A percentile compares a stretch with the other conserved stretches of the same genome.
Conservation (phyloP, 1,140 invertebrate genomes). For the Gonioctena quinquepunctata region DNA sequence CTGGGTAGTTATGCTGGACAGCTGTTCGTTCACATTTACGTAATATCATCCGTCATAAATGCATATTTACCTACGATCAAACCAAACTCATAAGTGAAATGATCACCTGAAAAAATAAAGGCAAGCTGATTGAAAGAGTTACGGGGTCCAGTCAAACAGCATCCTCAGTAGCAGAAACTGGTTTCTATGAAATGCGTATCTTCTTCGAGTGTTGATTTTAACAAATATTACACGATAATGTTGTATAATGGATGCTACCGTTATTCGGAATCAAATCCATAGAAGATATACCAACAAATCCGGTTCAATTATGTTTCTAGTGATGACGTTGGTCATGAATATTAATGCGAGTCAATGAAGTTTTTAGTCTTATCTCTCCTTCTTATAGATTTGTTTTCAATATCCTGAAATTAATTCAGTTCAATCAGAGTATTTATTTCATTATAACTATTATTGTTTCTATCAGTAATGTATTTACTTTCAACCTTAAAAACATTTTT, state of each 20-base stretch:
- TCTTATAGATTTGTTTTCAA: too few relatives aligned
- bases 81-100: neutral
- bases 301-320: neutral
- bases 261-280: neutral
- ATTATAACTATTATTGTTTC: too few relatives aligned
- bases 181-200: neutral
- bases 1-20: neutral
- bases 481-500: too few relatives aligned
- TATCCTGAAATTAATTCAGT: too few relatives aligned
- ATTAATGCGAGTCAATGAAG: too few relatives aligned
- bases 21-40: neutral
- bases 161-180: neutral
- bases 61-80: neutral
- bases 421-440: too few relatives aligned
- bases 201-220: neutral
- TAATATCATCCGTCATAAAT: neutral
- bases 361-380: too few relatives aligned
- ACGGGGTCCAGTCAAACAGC: neutral
- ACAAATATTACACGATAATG: neutral
- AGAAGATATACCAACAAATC: neutral
- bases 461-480: too few relatives aligned
- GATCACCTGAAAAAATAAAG: neutral
- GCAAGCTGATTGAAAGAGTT: neutral
- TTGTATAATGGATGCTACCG: neutral
- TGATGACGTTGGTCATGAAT: too few relatives aligned